These are phyloP conservation scores for Beris morrisii DNA, from an alignment of 2,888 invertebrate species.

Conservation along the genomic window DNA sequence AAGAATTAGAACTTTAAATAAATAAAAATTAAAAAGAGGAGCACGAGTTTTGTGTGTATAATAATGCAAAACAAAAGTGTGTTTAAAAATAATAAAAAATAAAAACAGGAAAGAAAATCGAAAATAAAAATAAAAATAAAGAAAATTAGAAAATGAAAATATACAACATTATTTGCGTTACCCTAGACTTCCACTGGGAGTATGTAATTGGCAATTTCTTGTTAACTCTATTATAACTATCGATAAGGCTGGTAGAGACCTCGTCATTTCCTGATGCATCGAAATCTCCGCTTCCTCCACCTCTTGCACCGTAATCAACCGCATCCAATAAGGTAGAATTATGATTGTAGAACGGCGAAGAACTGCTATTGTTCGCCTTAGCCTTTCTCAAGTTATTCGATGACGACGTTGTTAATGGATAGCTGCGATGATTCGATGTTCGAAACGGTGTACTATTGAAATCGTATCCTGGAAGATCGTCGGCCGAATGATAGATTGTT, in stretches of 20 bases:
- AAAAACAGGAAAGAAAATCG: slow-evolving; percentile 29
- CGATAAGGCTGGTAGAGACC: slow-evolving; percentile 60
- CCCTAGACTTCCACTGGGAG: slow-evolving; percentile 65
- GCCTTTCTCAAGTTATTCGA: not conserved
- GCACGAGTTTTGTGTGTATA: slow-evolving; percentile 16
- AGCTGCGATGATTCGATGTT: slow-evolving; percentile 7
- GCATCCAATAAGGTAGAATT: slow-evolving; percentile 15
- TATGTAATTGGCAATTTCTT: slow-evolving; percentile 62
- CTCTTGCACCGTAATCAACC: slow-evolving; percentile 37
- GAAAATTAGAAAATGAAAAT: slow-evolving; percentile 41
- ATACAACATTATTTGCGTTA: slow-evolving; percentile 48
- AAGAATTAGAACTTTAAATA: not conserved
- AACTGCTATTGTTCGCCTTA: slow-evolving; percentile 47
- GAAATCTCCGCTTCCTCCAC: slow-evolving; percentile 35
- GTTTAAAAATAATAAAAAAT: slow-evolving; percentile 32
- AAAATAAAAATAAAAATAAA: slow-evolving; percentile 24
- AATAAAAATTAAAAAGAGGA: slow-evolving; percentile 7
- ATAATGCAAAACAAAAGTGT: slow-evolving; percentile 11
- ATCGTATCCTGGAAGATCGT: slow-evolving; percentile 57
- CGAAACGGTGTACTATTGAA: slow-evolving; percentile 35
- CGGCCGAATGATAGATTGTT: slow-evolving; percentile 64
- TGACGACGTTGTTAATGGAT: slow-evolving; percentile 2
- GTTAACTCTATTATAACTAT: slow-evolving; percentile 51
- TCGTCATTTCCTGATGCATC: slow-evolving; percentile 49
- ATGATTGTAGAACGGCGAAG: slow-evolving; percentile 40